phyloP scores from a whole-genome alignment of 2,888 invertebrate genomes.

The Desoria tigrina region DNA sequence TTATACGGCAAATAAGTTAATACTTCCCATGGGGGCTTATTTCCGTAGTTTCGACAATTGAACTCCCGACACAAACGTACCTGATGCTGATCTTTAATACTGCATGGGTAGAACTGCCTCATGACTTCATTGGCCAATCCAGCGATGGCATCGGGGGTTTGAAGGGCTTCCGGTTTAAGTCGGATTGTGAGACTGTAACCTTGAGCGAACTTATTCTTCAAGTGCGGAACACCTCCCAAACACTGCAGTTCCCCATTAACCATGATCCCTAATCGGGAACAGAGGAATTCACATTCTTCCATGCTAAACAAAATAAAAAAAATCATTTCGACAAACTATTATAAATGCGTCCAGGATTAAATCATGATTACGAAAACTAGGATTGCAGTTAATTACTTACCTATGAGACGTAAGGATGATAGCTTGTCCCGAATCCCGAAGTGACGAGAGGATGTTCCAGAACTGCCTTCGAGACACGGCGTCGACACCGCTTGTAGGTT shows the following conservation, averaged over 20 bases:
- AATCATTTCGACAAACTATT: constrained; percentile 9
- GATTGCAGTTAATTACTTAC: no score
- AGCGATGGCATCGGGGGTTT: neutral
- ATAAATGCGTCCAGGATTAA: neutral
- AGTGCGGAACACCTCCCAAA: constrained; percentile 69
- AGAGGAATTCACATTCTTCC: constrained; percentile 84
- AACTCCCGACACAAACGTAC: no score
- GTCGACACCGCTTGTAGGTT: constrained; percentile 66
- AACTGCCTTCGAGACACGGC: constrained; percentile 67
- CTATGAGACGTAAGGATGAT: constrained; percentile 71
- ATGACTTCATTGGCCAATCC: neutral
- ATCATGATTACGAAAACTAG: neutral
- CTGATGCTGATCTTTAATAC: constrained; percentile 24
- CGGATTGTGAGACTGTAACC: constrained; percentile 41
- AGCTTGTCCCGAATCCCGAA: constrained; percentile 61
- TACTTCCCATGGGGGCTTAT: no score
- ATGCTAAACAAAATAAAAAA: constrained; percentile 67
- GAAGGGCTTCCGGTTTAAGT: constrained; percentile 53
- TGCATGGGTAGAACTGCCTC: constrained; percentile 19
- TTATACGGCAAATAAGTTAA: no score
- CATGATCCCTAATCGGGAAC: constrained; percentile 76
- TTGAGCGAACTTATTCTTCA: constrained; percentile 70
- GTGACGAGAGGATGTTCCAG: constrained; percentile 65
- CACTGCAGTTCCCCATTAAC: constrained; percentile 71
- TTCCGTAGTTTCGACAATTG: no score